Base-by-base conservation (phyloP, 2,797 vertebrate genomes). In the Oreochromis mossambicus region DNA sequence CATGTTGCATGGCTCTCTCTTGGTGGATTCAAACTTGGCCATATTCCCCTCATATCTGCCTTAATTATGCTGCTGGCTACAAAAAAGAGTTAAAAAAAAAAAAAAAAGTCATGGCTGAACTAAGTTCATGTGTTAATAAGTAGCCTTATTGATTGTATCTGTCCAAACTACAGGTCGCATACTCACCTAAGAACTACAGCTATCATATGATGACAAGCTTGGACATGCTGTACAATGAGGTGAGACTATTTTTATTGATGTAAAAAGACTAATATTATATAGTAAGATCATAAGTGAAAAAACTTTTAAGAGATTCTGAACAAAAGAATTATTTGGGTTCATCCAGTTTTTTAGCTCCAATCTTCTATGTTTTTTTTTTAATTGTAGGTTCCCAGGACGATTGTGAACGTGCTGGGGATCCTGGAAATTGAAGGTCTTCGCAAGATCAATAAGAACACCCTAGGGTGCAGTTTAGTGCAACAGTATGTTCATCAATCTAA, bases 391-490 rank as follows among this genome's bases (percentile, higher is more conserved):
- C 98, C 98, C 10, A 97, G 96, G 89, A 90, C 88, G 17, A 96
- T 99, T 84, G 92, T 99, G 83, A 98, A 97, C 3, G 3, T 99
- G 54, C 91, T 98, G 85, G 96, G 97, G 86, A 92, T 99, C 82
- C 88, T 98, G 32, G 96, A 99, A 89, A 79, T 99, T 8, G 93
- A 95, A 78, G 94, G 91, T 19, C 96, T 99, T 83, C 93, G 96
- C 80, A 94, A 90, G 86, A 87, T 97, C 13, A 95, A 96, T 63
- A 92, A 88, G 3, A 94, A 97, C 83, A 95, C 92, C 43, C 87
- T 97, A 0, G 92, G 84, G 8, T 98, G 97, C 12, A 83, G 19
- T 58, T 1, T 96, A 87, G 4, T 96, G 43, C 95, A 94, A 91
- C 86, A 91, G 98, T 99, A 95, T 90, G 96, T 92, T 46, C 52